phyloP scores from a whole-genome alignment of 2,113 vertebrate genomes.

The Raphicerus campestris region DNA sequence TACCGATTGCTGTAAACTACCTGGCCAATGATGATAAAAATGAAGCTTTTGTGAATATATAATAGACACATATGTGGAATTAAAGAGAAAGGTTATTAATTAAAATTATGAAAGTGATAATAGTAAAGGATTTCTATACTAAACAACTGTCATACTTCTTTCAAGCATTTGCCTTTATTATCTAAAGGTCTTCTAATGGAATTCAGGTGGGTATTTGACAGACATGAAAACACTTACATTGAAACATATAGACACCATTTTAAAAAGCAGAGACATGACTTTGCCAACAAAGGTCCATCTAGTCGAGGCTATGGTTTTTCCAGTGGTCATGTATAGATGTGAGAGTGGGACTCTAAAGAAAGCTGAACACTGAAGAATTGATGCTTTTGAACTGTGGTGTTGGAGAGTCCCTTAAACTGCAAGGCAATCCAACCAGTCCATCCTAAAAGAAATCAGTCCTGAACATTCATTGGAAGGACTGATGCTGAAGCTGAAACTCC shows the following conservation, averaged over 20 bases:
- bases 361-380: background rate
- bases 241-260: background rate
- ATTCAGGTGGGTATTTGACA: background rate
- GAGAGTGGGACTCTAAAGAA: background rate
- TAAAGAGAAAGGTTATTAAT: background rate
- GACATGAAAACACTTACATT: background rate
- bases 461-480: background rate
- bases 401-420: background rate
- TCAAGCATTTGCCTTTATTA: background rate
- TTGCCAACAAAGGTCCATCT: background rate
- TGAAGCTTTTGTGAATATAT: background rate
- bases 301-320: background rate
- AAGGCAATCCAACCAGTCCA: background rate
- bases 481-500: background rate
- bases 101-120: background rate
- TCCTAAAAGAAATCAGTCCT: background rate
- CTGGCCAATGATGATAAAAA: background rate
- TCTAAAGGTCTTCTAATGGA: background rate
- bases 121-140: background rate
- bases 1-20: background rate
- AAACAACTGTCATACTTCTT: constrained; percentile 1
- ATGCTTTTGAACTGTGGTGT: background rate
- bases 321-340: background rate
- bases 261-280: background rate
- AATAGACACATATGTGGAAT: background rate